These are phyloP conservation scores for Diarsia dahlii DNA, from an alignment of 2,888 invertebrate genomes.

Conservation along the genomic window DNA sequence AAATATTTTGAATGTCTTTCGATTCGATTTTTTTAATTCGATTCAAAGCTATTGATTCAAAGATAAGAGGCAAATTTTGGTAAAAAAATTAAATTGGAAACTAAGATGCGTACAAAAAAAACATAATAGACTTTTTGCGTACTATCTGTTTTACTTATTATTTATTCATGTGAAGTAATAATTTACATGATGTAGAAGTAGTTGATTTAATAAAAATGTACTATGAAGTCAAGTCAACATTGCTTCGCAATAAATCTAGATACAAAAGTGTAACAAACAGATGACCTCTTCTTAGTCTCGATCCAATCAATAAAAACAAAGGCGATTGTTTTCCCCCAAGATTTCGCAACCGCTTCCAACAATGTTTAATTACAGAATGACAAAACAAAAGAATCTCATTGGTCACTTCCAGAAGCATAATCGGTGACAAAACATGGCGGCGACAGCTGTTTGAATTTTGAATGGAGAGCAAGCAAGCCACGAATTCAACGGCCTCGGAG, in stretches of 20 bases:
- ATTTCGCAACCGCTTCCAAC: slow-evolving; percentile 43
- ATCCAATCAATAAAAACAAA: slow-evolving; percentile 59
- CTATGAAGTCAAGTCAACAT: no score
- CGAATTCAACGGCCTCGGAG: slow-evolving; percentile 65
- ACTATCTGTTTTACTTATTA: no score
- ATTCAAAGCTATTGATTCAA: no score
- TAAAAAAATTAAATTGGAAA: neutral
- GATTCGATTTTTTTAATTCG: no score
- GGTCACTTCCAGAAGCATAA: slow-evolving; percentile 57
- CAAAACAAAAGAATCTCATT: slow-evolving; percentile 52
- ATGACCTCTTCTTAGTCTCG: slow-evolving; percentile 24
- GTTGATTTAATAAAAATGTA: no score
- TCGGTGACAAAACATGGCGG: slow-evolving; percentile 48
- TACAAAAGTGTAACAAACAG: neutral
- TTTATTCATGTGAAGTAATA: no score
- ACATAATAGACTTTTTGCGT: neutral
- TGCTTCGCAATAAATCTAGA: neutral
- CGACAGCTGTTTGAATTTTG: slow-evolving; percentile 75
- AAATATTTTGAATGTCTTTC: neutral
- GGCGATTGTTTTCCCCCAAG: slow-evolving; percentile 46
- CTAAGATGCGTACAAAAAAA: neutral
- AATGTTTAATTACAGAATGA: slow-evolving; percentile 47
- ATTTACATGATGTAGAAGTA: no score
- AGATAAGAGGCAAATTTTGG: neutral
- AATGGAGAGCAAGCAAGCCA: slow-evolving; percentile 71